A percentile compares a stretch with the other conserved stretches of the same genome.
These are phyloP conservation scores for Paratilapia polleni DNA, from an alignment of 2,113 vertebrate genomes.

Conservation along the genomic window DNA sequence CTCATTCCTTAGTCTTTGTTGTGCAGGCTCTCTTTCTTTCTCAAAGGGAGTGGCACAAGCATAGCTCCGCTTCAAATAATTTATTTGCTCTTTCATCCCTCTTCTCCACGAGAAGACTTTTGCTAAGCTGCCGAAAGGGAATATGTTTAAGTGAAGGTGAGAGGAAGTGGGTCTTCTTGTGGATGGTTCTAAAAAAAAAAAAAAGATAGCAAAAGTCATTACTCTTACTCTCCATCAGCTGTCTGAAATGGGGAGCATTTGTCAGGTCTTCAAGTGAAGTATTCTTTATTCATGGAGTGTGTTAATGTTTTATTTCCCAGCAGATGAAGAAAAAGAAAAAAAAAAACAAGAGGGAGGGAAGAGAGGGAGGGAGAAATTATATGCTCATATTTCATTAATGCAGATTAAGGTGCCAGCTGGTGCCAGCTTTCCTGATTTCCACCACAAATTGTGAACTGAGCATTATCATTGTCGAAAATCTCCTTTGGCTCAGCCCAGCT, in stretches of 20 bases:
- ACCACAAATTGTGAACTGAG: constrained; percentile 33
- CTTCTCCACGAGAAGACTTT: constrained; percentile 20
- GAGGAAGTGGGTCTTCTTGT: constrained; percentile 5
- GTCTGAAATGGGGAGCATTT: constrained; percentile 27
- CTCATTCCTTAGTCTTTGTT: constrained; percentile 9
- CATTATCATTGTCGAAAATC: constrained; percentile 43
- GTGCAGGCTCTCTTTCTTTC: neutral
- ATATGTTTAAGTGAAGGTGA: constrained; percentile 47
- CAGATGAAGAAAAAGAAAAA: constrained; percentile 29
- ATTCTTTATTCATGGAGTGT: constrained; percentile 71
- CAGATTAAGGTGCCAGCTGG: constrained; percentile 64
- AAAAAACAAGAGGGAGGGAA: constrained; percentile 11
- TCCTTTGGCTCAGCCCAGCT: constrained; percentile 22
- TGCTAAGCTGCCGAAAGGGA: constrained; percentile 24
- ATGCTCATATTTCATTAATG: constrained; percentile 55
- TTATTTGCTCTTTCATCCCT: constrained; percentile 38
- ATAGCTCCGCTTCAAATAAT: constrained; percentile 53
- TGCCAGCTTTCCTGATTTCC: constrained; percentile 37
- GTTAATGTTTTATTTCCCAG: constrained; percentile 69
- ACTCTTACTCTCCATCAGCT: constrained; percentile 35
- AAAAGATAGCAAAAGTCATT: constrained; percentile 12
- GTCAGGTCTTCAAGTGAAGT: constrained; percentile 54
- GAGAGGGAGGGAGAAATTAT: constrained; percentile 3
- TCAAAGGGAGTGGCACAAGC: constrained; percentile 28
- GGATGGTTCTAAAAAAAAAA: neutral